Percentiles rank a stretch among this genome's conserved stretches.
These are phyloP conservation scores for Tachysurus fulvidraco DNA, from an alignment of 2,113 vertebrate genomes.

Conservation along the genomic window DNA sequence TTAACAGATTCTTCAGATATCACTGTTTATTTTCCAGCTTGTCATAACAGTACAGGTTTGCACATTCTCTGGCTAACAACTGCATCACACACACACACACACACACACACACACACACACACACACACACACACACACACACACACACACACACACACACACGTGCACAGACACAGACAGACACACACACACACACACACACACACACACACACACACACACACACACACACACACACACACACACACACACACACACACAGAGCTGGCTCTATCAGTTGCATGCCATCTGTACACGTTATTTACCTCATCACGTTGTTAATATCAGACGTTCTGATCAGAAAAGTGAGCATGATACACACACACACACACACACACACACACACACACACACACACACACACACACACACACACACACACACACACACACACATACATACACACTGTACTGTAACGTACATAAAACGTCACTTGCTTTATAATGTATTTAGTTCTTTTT, in stretches of 20 bases:
- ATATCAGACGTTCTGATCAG: constrained; percentile 15
- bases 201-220: neutral
- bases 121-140: no score
- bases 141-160: no score
- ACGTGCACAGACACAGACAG: no score
- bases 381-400: no score
- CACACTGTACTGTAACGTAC: no score
- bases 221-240: neutral
- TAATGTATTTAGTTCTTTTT: no score
- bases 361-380: neutral
- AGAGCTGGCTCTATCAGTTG: constrained; percentile 11
- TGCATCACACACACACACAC: no score
- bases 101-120: no score
- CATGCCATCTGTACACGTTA: constrained; percentile 9
- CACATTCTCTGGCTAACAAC: neutral
- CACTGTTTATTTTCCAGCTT: constrained; percentile 10
- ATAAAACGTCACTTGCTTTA: no score
- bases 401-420: no score
- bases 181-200: no score
- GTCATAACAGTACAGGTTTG: constrained; percentile 1
- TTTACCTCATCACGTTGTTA: constrained; percentile 5
- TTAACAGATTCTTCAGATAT: constrained; percentile 6
- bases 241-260: constrained; percentile 4
- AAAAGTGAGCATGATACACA: neutral
- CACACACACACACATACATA: no score